Evolutionary conservation across 92 coral and sea anemone genomes (phyloP), one percentile per base, ranked within the genome.

Genomic region (Blastomussa wellsi): DNA sequence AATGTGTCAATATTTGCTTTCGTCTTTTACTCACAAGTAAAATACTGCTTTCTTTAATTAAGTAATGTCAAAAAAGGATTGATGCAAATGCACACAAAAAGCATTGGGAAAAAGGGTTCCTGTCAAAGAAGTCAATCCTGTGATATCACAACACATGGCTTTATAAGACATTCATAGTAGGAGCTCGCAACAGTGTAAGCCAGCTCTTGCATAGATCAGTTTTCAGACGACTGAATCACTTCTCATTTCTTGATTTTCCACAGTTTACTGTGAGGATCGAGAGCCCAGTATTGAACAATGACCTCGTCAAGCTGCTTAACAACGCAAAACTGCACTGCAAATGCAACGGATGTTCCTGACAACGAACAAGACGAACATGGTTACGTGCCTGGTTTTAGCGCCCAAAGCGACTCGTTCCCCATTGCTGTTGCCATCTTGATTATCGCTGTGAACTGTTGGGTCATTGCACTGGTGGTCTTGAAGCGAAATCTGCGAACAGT

Each of bases 351-450:
- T 31, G 26, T 2, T 53, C 47, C 44, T 24, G 78, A 62, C 19
- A 2, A 20, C 75, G 20, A 83, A 19, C 80, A 76, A 19, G 62
- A 52, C 0, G 86, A 83, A 24, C 81, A 82, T 35, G 70, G 86
- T 4, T 71, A 75, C n/a, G 90, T 53, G 5, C 32, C 66, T 7
- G 88, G 87, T 16, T 91, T 90, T 29, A 16, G 22, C 55, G 87
- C 79, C 1, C 41, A 64, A 31, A 49, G 59, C 20, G 94, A 94
- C 53, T 26, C 76, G 48, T 62, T 85, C 42, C 91, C 90, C 32
- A 94, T 94, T 5, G 82, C 89, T 48, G 72, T 90, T 49, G 95
- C 86, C 55, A 69, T 94, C 44, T 80, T 90, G 66, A 92, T 94
- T 17, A 78, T 94, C 33, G 57, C 78, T 28, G 72, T 82, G 22